These are phyloP conservation scores for Bungarus multicinctus DNA, from an alignment of 2,113 vertebrate species.

Conservation along the genomic window DNA sequence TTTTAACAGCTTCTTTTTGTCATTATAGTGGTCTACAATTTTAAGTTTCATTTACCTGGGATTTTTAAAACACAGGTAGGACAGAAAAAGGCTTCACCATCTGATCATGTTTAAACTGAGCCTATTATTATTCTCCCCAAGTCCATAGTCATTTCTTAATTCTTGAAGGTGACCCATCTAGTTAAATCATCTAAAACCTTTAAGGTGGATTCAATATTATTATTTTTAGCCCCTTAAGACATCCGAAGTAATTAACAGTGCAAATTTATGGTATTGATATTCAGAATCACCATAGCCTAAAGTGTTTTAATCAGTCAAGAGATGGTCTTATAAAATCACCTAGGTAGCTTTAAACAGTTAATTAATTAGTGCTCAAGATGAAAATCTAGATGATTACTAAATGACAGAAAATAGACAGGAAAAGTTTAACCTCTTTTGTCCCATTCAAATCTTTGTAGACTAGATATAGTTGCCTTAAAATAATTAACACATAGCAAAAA, in stretches of 20 bases:
- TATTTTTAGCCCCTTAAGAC: constrained; percentile 30
- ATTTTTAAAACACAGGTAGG: neutral
- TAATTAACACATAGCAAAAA: neutral
- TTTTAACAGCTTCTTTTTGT: neutral
- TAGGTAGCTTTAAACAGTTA: neutral
- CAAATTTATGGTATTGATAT: neutral
- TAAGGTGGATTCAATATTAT: constrained; percentile 23
- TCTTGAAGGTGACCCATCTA: constrained; percentile 1
- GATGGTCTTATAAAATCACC: neutral
- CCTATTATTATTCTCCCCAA: neutral
- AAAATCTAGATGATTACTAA: neutral
- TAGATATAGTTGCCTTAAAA: neutral
- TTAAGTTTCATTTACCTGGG: constrained; percentile 4
- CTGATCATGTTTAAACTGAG: neutral
- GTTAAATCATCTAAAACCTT: constrained; percentile 24
- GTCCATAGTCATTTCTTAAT: constrained; percentile 12
- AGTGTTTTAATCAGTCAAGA: constrained; percentile 19
- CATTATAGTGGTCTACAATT: neutral
- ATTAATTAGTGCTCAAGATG: neutral
- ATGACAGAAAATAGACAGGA: neutral
- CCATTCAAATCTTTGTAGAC: neutral
- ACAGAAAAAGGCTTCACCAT: neutral
- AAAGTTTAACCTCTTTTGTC: neutral
- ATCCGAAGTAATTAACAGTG: constrained; percentile 11
- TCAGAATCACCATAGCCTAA: constrained; percentile 13